phyloP scores from a whole-genome alignment of 2,888 invertebrate species.

The Tenodera sinensis region DNA sequence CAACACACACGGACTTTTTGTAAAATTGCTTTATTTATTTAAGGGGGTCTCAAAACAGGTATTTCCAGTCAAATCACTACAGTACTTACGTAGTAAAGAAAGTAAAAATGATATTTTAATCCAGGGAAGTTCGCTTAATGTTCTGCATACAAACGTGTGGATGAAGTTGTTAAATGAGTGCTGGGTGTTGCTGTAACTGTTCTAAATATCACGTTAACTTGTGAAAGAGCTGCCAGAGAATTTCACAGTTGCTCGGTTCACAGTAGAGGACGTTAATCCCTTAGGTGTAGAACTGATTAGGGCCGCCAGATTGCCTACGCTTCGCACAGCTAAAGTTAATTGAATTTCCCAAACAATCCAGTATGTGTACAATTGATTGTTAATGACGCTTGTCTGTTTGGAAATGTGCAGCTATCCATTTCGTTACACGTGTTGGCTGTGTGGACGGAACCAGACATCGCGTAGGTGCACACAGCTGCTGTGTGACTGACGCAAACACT shows the following conservation, averaged over 20 bases:
- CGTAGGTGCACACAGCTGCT: not conserved
- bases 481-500: too few species aligned
- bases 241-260: not conserved
- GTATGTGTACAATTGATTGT: not conserved
- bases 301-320: not conserved
- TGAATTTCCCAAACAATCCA: not conserved
- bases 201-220: not conserved
- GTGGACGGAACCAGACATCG: not conserved
- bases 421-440: not conserved
- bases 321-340: not conserved
- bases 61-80: too few species aligned
- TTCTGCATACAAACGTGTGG: too few species aligned
- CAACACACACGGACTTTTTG: too few species aligned
- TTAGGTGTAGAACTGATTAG: not conserved
- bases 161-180: not conserved
- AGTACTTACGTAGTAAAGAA: too few species aligned
- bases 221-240: not conserved
- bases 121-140: too few species aligned
- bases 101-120: too few species aligned
- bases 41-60: too few species aligned
- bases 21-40: too few species aligned
- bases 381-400: not conserved
- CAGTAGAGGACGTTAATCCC: not conserved
- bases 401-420: not conserved
- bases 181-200: not conserved